Conservation (phyloP, 2,797 vertebrate species). For the Luscinia megarhynchos region DNA sequence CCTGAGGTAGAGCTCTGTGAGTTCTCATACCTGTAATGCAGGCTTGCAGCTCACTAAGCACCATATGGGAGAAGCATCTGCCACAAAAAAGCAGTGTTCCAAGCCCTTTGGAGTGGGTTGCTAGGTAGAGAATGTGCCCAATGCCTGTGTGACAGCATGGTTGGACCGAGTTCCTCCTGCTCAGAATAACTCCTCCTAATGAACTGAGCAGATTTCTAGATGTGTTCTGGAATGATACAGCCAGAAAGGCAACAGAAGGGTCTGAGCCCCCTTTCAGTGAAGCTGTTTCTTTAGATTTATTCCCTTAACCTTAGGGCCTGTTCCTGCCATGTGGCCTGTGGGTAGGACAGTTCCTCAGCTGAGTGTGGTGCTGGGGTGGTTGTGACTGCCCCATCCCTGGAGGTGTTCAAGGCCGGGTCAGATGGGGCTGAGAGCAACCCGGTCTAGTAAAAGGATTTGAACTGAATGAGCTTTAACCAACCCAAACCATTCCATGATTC, state of each 20-base stretch:
- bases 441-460: not conserved
- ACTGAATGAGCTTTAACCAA: not conserved
- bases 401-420: not conserved
- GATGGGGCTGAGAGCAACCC: not conserved
- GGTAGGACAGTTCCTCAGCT: not conserved
- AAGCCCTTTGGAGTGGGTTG: not conserved
- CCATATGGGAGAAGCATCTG: conserved; percentile 54
- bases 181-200: not conserved
- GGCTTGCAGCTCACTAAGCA: not conserved
- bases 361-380: not conserved
- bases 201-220: not conserved
- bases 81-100: not conserved
- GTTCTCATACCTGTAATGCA: not conserved
- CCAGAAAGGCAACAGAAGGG: not conserved
- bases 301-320: not conserved
- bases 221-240: not conserved
- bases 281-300: rapidly evolving
- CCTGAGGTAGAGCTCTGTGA: not conserved
- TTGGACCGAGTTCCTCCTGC: not conserved
- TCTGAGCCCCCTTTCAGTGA: not conserved
- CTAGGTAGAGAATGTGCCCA: conserved; percentile 4
- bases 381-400: not conserved
- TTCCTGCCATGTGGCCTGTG: not conserved
- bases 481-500: not conserved
- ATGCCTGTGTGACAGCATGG: not conserved